These are phyloP conservation scores for Tragelaphus scriptus DNA, from an alignment of 2,113 vertebrate species.

Conservation along the genomic window DNA sequence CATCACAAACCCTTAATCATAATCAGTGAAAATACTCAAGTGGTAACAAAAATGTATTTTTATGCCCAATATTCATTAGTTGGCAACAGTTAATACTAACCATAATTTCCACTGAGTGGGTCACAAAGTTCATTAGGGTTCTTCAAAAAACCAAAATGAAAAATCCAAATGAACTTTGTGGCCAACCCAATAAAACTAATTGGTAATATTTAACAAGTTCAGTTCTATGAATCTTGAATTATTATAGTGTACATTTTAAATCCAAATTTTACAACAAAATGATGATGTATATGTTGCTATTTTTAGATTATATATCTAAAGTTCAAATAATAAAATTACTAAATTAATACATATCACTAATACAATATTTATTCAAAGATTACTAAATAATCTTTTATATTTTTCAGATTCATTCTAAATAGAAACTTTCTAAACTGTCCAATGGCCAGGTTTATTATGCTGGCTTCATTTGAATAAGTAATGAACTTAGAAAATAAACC, in stretches of 20 bases:
- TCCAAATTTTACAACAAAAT: background rate
- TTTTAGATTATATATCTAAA: background rate
- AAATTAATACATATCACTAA: background rate
- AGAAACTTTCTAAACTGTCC: background rate
- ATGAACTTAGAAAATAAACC: background rate
- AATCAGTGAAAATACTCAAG: background rate
- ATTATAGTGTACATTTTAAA: background rate
- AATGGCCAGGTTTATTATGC: background rate
- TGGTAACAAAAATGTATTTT: background rate
- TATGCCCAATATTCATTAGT: background rate
- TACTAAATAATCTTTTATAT: background rate
- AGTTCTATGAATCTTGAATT: background rate
- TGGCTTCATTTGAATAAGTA: background rate
- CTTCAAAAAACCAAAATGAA: background rate
- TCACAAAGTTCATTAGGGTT: background rate
- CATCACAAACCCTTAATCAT: background rate
- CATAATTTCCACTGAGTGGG: background rate
- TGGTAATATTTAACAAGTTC: background rate
- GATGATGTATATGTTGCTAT: background rate
- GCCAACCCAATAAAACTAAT: background rate
- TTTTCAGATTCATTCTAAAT: background rate
- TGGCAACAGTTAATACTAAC: background rate
- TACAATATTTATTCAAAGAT: slow-evolving; percentile 1
- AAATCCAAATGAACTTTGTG: background rate
- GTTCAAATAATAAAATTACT: slow-evolving; percentile 15